Evolutionary conservation across 2,113 vertebrate genomes (phyloP).

Genomic region (Halcyon senegalensis): DNA sequence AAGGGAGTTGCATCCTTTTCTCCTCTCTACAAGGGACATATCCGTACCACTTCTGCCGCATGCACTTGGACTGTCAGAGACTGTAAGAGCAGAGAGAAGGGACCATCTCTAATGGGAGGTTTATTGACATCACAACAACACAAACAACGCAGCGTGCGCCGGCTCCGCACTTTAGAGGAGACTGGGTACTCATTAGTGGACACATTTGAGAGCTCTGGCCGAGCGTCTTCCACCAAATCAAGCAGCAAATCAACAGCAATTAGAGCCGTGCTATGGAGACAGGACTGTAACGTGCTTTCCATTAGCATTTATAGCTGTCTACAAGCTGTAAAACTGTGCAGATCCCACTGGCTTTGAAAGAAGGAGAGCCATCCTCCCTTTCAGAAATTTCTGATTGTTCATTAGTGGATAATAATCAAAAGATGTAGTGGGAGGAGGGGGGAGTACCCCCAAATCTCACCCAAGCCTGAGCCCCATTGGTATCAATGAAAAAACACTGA

Average conservation of each 20-base stretch:
- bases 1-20: background rate
- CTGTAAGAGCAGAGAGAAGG: background rate
- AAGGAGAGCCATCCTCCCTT: background rate
- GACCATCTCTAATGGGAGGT: background rate
- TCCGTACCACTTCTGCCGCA: accelerated
- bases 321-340: background rate
- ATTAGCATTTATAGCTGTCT: slow-evolving; percentile 45
- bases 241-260: slow-evolving; percentile 56
- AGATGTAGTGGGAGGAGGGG: background rate
- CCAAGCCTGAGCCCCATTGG: background rate
- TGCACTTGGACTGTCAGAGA: background rate
- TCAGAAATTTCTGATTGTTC: background rate
- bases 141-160: background rate
- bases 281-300: background rate
- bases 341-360: slow-evolving; percentile 2
- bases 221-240: background rate
- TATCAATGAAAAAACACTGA: background rate
- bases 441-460: background rate
- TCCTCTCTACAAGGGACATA: background rate
- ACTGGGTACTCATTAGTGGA: background rate
- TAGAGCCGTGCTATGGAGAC: background rate
- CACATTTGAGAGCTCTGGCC: background rate
- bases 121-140: background rate
- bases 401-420: background rate
- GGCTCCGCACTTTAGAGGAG: background rate